phyloP scores from a whole-genome alignment of 2,113 vertebrate species.

The Amphiprion ocellaris region DNA sequence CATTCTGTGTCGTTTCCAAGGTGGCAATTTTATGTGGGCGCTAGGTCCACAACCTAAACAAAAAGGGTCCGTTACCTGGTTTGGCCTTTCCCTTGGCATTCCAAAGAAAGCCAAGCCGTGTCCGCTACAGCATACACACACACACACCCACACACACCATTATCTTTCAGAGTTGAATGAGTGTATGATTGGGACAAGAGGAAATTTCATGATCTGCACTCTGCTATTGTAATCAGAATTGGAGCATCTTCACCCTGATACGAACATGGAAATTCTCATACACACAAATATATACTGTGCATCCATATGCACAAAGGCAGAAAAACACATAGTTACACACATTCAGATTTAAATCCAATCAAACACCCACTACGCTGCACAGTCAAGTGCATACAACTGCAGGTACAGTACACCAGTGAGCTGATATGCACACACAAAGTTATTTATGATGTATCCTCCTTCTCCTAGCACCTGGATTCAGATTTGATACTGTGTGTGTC shows the following conservation, averaged over 20 bases:
- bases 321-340: slow-evolving; percentile 1
- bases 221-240: slow-evolving; percentile 50
- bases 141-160: slow-evolving; percentile 9
- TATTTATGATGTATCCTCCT: slow-evolving; percentile 53
- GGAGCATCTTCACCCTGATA: slow-evolving; percentile 26
- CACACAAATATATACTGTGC: neutral
- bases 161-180: slow-evolving; percentile 58
- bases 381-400: slow-evolving; percentile 10
- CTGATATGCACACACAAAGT: slow-evolving; percentile 6
- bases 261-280: slow-evolving; percentile 11
- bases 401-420: slow-evolving; percentile 17
- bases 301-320: neutral
- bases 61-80: no score
- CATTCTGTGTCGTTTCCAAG: no score
- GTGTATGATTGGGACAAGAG: slow-evolving; percentile 41
- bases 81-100: no score
- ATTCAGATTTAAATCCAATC: slow-evolving; percentile 34
- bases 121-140: neutral
- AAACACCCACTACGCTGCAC: slow-evolving; percentile 18
- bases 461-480: slow-evolving; percentile 41
- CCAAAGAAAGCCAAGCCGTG: no score
- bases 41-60: no score
- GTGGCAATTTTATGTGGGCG: no score
- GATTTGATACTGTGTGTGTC: slow-evolving; percentile 33
- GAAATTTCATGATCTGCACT: slow-evolving; percentile 55